These are phyloP conservation scores for Drosophila navojoa DNA, from an alignment of 1,140 invertebrate species.

Conservation along the genomic window DNA sequence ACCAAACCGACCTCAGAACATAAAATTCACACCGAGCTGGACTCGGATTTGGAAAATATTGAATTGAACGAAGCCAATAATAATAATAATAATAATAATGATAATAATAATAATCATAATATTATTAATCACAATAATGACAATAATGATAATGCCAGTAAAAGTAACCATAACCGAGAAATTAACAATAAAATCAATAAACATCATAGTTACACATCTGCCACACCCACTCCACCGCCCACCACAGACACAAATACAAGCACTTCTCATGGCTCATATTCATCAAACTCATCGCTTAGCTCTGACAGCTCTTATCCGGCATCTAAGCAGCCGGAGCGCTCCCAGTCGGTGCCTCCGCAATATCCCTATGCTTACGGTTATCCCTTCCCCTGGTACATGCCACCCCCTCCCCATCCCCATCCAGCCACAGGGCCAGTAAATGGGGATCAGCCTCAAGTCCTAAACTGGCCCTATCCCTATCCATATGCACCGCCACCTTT, in stretches of 20 bases:
- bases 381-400: constrained; percentile 73
- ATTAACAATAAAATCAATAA: constrained; percentile 72
- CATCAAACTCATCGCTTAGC: constrained; percentile 75
- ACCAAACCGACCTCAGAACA: constrained; percentile 77
- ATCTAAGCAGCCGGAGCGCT: constrained; percentile 45
- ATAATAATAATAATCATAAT: constrained; percentile 48
- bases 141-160: constrained; percentile 53
- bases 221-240: constrained; percentile 31
- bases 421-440: constrained; percentile 4
- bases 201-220: constrained; percentile 63
- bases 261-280: constrained; percentile 47
- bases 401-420: constrained; percentile 35
- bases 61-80: constrained; percentile 79
- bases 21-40: constrained; percentile 81
- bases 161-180: constrained; percentile 50
- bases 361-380: constrained; percentile 76
- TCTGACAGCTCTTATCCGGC: constrained; percentile 63
- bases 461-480: constrained; percentile 70
- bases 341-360: constrained; percentile 66
- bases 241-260: constrained; percentile 22
- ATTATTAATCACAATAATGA: constrained; percentile 49
- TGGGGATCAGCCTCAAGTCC: constrained; percentile 33
- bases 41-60: constrained; percentile 81
- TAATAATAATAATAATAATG: constrained; percentile 59
- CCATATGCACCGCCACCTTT: constrained; percentile 64